phyloP scores from a whole-genome alignment of 2,797 vertebrate genomes.

The Anguilla anguilla region DNA sequence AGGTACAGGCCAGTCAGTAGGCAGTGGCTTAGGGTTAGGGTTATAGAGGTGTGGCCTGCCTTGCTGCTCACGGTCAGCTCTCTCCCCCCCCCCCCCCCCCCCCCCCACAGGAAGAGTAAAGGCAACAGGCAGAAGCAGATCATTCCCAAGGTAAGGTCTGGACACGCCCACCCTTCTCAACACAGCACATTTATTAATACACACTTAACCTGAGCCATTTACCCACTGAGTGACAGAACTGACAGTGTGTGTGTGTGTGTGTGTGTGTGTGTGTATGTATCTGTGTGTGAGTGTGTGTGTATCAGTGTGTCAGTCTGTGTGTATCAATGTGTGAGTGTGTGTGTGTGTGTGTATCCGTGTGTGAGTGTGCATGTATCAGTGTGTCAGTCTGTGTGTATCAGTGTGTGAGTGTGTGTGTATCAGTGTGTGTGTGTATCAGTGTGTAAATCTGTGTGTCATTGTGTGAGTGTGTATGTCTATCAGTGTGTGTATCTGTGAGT shows the following conservation, averaged over 20 bases:
- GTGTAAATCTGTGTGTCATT: background rate
- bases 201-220: no score
- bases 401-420: no score
- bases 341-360: background rate
- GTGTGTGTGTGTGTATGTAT: background rate
- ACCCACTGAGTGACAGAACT: background rate
- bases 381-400: background rate
- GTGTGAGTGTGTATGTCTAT: background rate
- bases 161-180: background rate
- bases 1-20: no score
- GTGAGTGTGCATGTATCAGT: background rate
- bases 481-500: background rate
- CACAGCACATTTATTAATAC: background rate
- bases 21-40: no score
- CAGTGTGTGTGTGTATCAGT: background rate
- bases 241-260: background rate
- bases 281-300: background rate
- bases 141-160: conserved; percentile 86
- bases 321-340: background rate
- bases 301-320: background rate
- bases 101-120: conserved; percentile 80
- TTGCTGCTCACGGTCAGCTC: background rate
- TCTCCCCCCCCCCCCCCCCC: conserved; percentile 49
- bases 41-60: background rate
- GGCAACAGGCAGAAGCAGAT: conserved; percentile 85